Conservation (phyloP, 2,888 invertebrate genomes). For the Meandrusa payeni region DNA sequence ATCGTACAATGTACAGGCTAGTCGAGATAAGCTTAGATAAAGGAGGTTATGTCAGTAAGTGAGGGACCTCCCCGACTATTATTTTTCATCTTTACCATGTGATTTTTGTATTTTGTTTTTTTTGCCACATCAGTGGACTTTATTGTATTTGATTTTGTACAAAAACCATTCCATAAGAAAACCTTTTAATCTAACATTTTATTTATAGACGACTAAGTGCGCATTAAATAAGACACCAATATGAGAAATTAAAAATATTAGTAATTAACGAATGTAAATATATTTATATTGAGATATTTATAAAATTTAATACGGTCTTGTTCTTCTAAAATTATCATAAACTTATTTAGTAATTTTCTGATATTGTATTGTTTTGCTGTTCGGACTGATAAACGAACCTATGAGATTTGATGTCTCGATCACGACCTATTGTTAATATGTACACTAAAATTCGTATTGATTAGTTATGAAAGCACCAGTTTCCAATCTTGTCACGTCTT, state of each 20-base stretch:
- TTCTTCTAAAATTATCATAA: conserved; percentile 74
- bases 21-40: conserved; percentile 50
- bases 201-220: conserved; percentile 67
- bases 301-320: conserved; percentile 78
- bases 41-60: conserved; percentile 22
- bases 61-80: conserved; percentile 39
- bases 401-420: conserved; percentile 47
- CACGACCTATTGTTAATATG: conserved; percentile 47
- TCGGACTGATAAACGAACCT: conserved; percentile 27
- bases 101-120: conserved; percentile 61
- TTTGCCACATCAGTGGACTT: conserved; percentile 66
- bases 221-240: conserved; percentile 80
- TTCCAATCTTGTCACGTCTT: conserved; percentile 44
- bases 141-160: conserved; percentile 75
- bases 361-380: conserved; percentile 46
- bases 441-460: conserved; percentile 46
- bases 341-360: conserved; percentile 55
- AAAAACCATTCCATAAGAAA: conserved; percentile 77
- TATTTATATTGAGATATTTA: conserved; percentile 80
- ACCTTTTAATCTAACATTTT: conserved; percentile 71
- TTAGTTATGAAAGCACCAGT: conserved; percentile 58
- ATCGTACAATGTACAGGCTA: conserved; percentile 73
- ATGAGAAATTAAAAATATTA: conserved; percentile 70
- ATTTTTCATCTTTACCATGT: conserved; percentile 58
- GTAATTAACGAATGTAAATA: conserved; percentile 75